phyloP scores from a whole-genome alignment of 2,888 invertebrate genomes.

The Stenichneumon culpator region DNA sequence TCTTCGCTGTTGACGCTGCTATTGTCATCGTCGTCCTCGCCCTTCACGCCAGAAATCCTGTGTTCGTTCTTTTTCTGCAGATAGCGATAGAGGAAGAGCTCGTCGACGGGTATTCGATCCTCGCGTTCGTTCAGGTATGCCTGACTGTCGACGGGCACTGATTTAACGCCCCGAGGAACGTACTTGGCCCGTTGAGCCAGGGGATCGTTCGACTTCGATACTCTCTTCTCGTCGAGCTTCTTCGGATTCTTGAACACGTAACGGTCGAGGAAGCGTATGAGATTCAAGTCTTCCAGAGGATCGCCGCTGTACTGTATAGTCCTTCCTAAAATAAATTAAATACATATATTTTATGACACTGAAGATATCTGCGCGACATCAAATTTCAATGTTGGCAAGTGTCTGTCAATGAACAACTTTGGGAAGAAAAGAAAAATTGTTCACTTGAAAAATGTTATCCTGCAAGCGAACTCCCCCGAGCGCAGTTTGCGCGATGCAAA shows the following conservation, averaged over 20 bases:
- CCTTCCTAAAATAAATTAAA: conserved; percentile 86
- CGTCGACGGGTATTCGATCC: conserved; percentile 95
- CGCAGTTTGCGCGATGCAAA: too few species aligned
- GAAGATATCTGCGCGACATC: too few species aligned
- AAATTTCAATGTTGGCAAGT: too few species aligned
- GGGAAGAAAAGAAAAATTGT: too few species aligned
- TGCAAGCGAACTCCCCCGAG: too few species aligned
- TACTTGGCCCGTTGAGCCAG: conserved; percentile 90
- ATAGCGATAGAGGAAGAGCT: conserved; percentile 92
- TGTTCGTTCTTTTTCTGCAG: conserved; percentile 74
- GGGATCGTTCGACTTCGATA: conserved; percentile 87
- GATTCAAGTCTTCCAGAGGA: conserved; percentile 96
- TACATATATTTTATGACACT: conserved; percentile 2
- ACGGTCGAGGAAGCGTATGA: conserved; percentile 96
- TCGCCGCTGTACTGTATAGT: conserved; percentile 95
- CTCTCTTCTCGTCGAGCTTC: conserved; percentile 86
- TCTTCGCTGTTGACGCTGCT: conserved; percentile 85
- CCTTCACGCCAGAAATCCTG: conserved; percentile 58
- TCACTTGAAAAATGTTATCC: too few species aligned
- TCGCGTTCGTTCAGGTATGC: conserved; percentile 90
- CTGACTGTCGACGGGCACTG: conserved; percentile 91
- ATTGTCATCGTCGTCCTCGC: conserved; percentile 84
- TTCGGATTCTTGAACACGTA: conserved; percentile 98
- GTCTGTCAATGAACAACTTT: too few species aligned
- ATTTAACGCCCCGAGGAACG: conserved; percentile 89